Evolutionary conservation across 2,113 vertebrate species (phyloP), one percentile per base, ranked within the genome.

Genomic region (Pampusana beccarii): DNA sequence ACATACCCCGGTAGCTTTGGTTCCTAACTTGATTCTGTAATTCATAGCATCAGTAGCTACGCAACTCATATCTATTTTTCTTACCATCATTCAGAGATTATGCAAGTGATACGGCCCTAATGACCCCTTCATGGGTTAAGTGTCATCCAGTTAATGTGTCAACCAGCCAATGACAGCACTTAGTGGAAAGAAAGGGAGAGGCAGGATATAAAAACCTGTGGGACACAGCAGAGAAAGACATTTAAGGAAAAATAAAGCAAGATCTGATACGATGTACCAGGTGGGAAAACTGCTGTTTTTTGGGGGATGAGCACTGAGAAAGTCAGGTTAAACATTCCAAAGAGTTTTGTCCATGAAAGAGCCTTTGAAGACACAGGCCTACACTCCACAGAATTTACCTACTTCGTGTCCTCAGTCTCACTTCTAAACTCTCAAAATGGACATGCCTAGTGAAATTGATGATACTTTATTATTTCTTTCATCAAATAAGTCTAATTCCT

Each of bases 1-100:
- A 28, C 91, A 64, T 18, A 56, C 5, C 2, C 24, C 36, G 16
- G 16, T 11, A 56, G 17, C 34, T 78, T 84, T 91, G 20, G 13
- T 50, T 92, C 56, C 69, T 86, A 38, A 78, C 51, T 74, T 46
- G 42, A 62, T 86, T 90, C 53, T 28, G 12, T 50, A 50, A 80
- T 54, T 28, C 36, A 28, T 0, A 81, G 31, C n/a, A 84, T 42
- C 72, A 66, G 36, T 0, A 75, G 10, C 10, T 62, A 71, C 1
- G 2, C 13, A 57, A 15, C 13, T 86, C 64, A 3, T 34, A 44
- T 5, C 25, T 33, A 5, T 12, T 88, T 65, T 50, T 51, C 15
- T 51, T 36, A 62, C 8, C 19, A 53, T 89, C 25, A 56, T 26
- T 86, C 69, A 80, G 40, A 58, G 23, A 58, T 29, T 50, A 56